Conservation (phyloP, 2,797 vertebrate species). For the Adrianichthys oophorus region DNA sequence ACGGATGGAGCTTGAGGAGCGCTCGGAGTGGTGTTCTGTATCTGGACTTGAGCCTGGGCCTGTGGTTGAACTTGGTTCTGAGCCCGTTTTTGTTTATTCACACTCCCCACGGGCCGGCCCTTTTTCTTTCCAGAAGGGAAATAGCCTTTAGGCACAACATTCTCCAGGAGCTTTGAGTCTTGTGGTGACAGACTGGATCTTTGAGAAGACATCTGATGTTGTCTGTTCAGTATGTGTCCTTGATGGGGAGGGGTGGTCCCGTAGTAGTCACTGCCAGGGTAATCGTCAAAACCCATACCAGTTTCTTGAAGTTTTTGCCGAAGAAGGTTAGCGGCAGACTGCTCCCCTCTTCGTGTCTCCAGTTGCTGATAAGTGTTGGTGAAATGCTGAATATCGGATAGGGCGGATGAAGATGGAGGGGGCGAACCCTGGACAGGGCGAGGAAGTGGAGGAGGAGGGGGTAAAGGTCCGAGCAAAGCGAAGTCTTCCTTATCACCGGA, state of each 20-base stretch:
- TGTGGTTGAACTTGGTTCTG: slow-evolving; percentile 74
- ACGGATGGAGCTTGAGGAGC: slow-evolving; percentile 38
- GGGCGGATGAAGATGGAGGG: slow-evolving; percentile 80
- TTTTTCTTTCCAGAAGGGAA: slow-evolving; percentile 99
- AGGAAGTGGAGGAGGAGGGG: slow-evolving; percentile 80
- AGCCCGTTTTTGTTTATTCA: slow-evolving; percentile 96
- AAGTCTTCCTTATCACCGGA: slow-evolving; percentile 80
- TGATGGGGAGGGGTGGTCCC: slow-evolving; percentile 71
- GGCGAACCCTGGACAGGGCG: slow-evolving; percentile 80
- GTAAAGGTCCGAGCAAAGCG: slow-evolving; percentile 78
- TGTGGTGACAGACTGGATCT: slow-evolving; percentile 70
- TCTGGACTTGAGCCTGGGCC: slow-evolving; percentile 46
- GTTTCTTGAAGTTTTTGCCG: slow-evolving; percentile 81
- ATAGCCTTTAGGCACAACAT: slow-evolving; percentile 91
- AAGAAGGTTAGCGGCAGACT: slow-evolving; percentile 78
- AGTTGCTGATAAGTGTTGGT: slow-evolving; percentile 83
- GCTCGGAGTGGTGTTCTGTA: slow-evolving; percentile 47
- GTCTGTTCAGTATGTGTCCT: slow-evolving; percentile 74
- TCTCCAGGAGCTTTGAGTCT: slow-evolving; percentile 73
- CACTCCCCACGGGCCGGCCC: slow-evolving; percentile 94
- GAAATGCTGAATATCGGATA: slow-evolving; percentile 84
- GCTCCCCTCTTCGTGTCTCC: slow-evolving; percentile 79
- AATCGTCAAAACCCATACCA: slow-evolving; percentile 80
- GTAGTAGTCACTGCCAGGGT: slow-evolving; percentile 78
- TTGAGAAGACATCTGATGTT: slow-evolving; percentile 72